Percentiles rank a stretch among this genome's conserved stretches.
phyloP scores from a whole-genome alignment of 2,888 invertebrate species.

The Sepiola atlantica region DNA sequence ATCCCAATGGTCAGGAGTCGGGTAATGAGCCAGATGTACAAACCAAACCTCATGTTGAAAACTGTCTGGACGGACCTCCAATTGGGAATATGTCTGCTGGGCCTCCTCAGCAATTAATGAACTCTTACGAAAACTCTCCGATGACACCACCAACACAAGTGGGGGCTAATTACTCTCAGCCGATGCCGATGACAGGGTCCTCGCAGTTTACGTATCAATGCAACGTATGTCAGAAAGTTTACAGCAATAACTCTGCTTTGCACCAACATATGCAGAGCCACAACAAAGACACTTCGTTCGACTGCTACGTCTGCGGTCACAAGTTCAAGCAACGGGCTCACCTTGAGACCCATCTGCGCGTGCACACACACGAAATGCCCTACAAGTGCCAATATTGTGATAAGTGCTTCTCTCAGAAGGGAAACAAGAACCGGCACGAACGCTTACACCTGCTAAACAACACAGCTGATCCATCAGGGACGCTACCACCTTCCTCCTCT shows the following conservation, averaged over 20 bases:
- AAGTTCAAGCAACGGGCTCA: slow-evolving; percentile 43
- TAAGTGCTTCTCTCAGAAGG: slow-evolving; percentile 33
- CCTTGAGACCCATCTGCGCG: slow-evolving; percentile 37
- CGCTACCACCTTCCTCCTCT: background rate
- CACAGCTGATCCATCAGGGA: background rate
- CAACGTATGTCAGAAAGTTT: background rate
- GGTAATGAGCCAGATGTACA: background rate
- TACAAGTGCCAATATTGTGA: slow-evolving; percentile 43
- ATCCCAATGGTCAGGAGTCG: background rate
- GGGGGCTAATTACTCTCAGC: background rate
- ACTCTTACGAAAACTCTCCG: background rate
- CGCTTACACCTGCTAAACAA: slow-evolving; percentile 14
- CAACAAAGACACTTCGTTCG: background rate
- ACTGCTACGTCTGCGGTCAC: slow-evolving; percentile 35
- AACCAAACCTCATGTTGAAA: background rate
- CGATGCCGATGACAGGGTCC: background rate
- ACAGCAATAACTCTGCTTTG: slow-evolving; percentile 32
- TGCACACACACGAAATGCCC: slow-evolving; percentile 33
- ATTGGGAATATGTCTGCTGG: background rate
- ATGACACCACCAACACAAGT: background rate
- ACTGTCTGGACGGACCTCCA: background rate
- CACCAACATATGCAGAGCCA: background rate
- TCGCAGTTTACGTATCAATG: slow-evolving; percentile 13
- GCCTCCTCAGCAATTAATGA: slow-evolving; percentile 11
- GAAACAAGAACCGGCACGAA: slow-evolving; percentile 40